A percentile compares a stretch with the other conserved stretches of the same genome.
Evolutionary conservation across 2,113 vertebrate genomes (phyloP).

Genomic region (Ovis canadensis): DNA sequence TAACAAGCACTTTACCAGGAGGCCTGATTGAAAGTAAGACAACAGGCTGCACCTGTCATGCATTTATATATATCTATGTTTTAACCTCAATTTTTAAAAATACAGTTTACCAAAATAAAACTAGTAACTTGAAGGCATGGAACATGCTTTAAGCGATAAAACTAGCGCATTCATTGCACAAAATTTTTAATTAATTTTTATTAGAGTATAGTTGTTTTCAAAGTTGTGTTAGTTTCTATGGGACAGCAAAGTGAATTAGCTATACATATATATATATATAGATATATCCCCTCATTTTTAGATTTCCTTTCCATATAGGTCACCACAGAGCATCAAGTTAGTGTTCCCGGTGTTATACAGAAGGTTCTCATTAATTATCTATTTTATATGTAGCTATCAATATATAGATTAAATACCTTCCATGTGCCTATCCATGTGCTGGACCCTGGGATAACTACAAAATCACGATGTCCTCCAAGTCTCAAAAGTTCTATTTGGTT

Average conservation of each 20-base stretch:
- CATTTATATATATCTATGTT: neutral
- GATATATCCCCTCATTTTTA: neutral
- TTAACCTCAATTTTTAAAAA: neutral
- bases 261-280: neutral
- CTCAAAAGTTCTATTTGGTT: neutral
- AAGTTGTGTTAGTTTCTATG: neutral
- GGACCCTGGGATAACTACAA: neutral
- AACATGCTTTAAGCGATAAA: neutral
- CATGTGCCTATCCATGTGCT: neutral
- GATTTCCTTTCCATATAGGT: neutral
- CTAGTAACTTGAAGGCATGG: neutral
- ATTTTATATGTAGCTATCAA: neutral
- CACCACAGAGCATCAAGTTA: neutral
- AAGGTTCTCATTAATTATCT: neutral
- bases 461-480: neutral
- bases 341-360: neutral
- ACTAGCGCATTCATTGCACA: neutral
- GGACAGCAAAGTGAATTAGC: neutral
- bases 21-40: neutral
- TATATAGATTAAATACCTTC: neutral
- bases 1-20: neutral
- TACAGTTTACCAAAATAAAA: neutral
- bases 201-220: neutral
- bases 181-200: neutral
- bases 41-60: neutral